These are phyloP conservation scores for Percopsis transmontana DNA, from an alignment of 2,113 vertebrate genomes.

Conservation along the genomic window DNA sequence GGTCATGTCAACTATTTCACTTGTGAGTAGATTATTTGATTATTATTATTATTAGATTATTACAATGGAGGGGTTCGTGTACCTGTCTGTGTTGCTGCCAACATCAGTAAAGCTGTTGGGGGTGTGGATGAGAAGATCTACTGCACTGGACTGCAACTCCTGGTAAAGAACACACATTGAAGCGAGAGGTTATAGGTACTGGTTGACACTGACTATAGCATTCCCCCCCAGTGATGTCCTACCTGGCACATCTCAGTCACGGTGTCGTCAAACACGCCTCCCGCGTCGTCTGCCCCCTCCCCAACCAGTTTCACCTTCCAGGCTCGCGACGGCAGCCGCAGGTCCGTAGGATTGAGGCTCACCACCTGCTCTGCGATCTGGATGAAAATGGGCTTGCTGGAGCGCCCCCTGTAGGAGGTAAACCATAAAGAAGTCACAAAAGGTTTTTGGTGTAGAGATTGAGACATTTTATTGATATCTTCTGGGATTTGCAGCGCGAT, in stretches of 20 bases:
- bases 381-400: slow-evolving; percentile 83
- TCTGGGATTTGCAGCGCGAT: not conserved
- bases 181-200: too few species aligned
- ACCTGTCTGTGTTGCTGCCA: slow-evolving; percentile 83
- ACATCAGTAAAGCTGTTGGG: slow-evolving; percentile 82
- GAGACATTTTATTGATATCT: not conserved
- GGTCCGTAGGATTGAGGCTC: slow-evolving; percentile 80
- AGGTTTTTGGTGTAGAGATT: too few species aligned
- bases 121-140: slow-evolving; percentile 81
- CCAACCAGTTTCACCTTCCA: slow-evolving; percentile 86
- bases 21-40: not conserved
- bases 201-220: too few species aligned
- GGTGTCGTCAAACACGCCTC: slow-evolving; percentile 83
- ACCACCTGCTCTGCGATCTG: slow-evolving; percentile 85
- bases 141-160: slow-evolving; percentile 81
- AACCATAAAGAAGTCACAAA: not conserved
- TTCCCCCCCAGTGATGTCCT: not conserved
- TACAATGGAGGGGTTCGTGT: not conserved
- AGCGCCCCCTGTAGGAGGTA: slow-evolving; percentile 70
- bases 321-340: slow-evolving; percentile 80
- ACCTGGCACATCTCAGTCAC: slow-evolving; percentile 87
- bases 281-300: slow-evolving; percentile 81
- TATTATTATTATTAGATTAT: not conserved
- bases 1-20: too few species aligned
- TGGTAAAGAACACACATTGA: slow-evolving; percentile 26